phyloP scores from a whole-genome alignment of 2,888 invertebrate species.

The Epirrhoe alternata region DNA sequence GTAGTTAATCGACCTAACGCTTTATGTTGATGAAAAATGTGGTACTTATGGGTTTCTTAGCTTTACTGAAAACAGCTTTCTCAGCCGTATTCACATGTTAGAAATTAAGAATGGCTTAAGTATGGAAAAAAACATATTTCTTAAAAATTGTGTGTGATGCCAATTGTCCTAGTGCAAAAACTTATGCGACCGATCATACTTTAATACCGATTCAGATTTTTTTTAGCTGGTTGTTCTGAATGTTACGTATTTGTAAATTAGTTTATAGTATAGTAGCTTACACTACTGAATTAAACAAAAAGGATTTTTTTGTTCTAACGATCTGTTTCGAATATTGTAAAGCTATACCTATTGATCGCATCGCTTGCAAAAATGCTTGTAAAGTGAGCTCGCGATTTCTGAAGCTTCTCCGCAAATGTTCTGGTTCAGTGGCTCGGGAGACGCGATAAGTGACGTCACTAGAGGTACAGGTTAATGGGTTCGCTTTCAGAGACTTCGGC shows the following conservation, averaged over 20 bases:
- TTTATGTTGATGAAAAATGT: conserved; percentile 2
- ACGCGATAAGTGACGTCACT: conserved; percentile 50
- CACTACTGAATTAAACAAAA: too few species aligned
- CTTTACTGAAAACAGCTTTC: background rate
- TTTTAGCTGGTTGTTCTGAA: too few species aligned
- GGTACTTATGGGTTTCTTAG: background rate
- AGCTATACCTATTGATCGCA: background rate
- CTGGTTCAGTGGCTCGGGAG: conserved; percentile 46
- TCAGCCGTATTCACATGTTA: background rate
- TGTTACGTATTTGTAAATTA: too few species aligned
- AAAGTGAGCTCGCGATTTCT: conserved; percentile 16
- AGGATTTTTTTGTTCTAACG: too few species aligned
- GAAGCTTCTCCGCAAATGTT: conserved; percentile 31
- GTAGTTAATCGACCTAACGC: conserved; percentile 7
- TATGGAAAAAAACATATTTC: too few species aligned
- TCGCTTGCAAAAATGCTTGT: conserved; percentile 15
- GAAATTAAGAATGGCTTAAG: too few species aligned
- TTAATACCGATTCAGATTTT: too few species aligned
- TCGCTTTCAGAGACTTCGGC: conserved; percentile 35
- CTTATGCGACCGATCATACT: too few species aligned
- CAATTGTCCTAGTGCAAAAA: too few species aligned
- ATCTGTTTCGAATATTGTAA: background rate
- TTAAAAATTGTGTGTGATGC: too few species aligned
- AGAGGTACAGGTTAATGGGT: conserved; percentile 44
- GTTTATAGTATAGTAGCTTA: too few species aligned